Conservation (phyloP, 1,140 invertebrate species). For the Leptopilina boulardi region DNA sequence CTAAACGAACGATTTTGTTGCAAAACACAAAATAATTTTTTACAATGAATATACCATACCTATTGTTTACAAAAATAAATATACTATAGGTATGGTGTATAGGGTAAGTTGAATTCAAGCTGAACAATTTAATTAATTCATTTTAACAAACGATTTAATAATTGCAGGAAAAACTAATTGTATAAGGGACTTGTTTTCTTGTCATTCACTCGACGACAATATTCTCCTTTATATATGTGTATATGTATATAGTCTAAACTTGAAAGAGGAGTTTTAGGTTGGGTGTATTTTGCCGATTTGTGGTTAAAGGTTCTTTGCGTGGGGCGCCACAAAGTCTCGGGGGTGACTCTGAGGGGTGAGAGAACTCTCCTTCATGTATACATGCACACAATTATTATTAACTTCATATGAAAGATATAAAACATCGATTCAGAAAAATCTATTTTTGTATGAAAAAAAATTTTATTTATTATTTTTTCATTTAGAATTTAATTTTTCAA, state of each 20-base stretch:
- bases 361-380: constrained; percentile 56
- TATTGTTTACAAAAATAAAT: too few relatives aligned
- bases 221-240: neutral
- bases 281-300: constrained; percentile 36
- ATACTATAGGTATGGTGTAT: too few relatives aligned
- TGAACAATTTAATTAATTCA: constrained; percentile 16
- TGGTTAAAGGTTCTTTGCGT: constrained; percentile 47
- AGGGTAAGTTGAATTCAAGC: neutral
- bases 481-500: too few relatives aligned
- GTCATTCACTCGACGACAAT: neutral
- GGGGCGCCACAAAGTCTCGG: constrained; percentile 67
- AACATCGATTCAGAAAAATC: neutral
- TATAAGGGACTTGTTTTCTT: neutral
- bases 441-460: neutral
- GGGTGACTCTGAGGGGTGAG: constrained; percentile 59
- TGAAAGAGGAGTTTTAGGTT: neutral
- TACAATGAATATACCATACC: too few relatives aligned
- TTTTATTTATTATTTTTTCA: too few relatives aligned
- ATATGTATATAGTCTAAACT: neutral
- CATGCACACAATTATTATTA: constrained; percentile 46
- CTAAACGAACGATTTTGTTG: too few relatives aligned
- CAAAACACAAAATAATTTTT: too few relatives aligned
- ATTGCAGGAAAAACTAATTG: neutral
- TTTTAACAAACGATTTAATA: neutral
- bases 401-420: constrained; percentile 47